Percentiles rank a stretch among this genome's conserved stretches.
phyloP scores from a whole-genome alignment of 2,888 invertebrate species.

The Hirtodrosophila histrioides region DNA sequence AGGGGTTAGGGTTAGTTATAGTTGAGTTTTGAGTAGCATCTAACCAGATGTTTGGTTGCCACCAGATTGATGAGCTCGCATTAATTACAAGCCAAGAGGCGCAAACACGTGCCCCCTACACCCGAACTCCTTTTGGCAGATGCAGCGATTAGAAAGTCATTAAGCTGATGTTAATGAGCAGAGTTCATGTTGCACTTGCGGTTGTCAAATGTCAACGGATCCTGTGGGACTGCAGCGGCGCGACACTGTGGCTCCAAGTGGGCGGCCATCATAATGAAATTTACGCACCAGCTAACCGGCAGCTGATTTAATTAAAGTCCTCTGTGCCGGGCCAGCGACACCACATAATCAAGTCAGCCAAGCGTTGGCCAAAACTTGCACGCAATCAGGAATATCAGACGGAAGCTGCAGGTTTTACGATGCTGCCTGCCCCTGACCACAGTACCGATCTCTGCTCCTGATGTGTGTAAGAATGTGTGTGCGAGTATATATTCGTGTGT shows the following conservation, averaged over 20 bases:
- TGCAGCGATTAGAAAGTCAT: slow-evolving; percentile 82
- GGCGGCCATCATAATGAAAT: slow-evolving; percentile 52
- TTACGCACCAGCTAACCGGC: slow-evolving; percentile 46
- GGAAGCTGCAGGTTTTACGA: slow-evolving; percentile 45
- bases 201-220: slow-evolving; percentile 77
- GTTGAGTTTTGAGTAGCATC: slow-evolving; percentile 6
- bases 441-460: slow-evolving; percentile 33
- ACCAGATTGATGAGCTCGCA: slow-evolving; percentile 65
- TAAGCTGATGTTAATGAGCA: slow-evolving; percentile 81
- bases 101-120: slow-evolving; percentile 69
- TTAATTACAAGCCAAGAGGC: slow-evolving; percentile 67
- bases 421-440: slow-evolving; percentile 9
- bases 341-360: slow-evolving; percentile 68
- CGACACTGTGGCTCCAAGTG: slow-evolving; percentile 29
- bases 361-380: slow-evolving; percentile 67
- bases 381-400: slow-evolving; percentile 58
- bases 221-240: slow-evolving; percentile 37
- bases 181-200: slow-evolving; percentile 50
- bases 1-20: slow-evolving; percentile 48
- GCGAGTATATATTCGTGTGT: slow-evolving; percentile 46
- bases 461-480: slow-evolving; percentile 5
- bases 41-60: slow-evolving; percentile 52
- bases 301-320: slow-evolving; percentile 66
- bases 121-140: slow-evolving; percentile 12
- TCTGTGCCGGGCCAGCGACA: slow-evolving; percentile 51